A percentile compares a stretch with the other conserved stretches of the same genome.
These are phyloP conservation scores for Pectinophora gossypiella DNA, from an alignment of 1,140 invertebrate species.

Conservation along the genomic window DNA sequence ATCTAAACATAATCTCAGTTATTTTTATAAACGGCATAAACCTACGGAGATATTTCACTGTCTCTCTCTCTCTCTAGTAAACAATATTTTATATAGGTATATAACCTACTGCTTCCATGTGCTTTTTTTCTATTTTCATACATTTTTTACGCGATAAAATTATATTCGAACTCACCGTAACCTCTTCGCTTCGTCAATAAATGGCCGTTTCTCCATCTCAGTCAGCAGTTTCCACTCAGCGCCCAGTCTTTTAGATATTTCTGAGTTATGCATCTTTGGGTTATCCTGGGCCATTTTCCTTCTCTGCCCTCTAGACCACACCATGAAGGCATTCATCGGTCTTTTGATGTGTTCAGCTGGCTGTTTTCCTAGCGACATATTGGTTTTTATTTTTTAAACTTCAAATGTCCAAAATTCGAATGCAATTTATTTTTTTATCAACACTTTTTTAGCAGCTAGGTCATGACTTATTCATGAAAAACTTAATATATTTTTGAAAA, in stretches of 20 bases:
- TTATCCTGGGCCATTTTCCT: conserved; percentile 98
- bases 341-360: conserved; percentile 87
- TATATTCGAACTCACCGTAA: conserved; percentile 90
- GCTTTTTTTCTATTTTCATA: no score
- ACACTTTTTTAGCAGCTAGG: not conserved
- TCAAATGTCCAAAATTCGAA: not conserved
- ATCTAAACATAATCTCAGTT: no score
- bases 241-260: conserved; percentile 93
- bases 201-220: conserved; percentile 93
- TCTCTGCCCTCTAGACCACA: conserved; percentile 92
- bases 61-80: no score
- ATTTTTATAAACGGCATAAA: no score
- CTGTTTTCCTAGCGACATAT: conserved; percentile 62
- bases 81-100: no score
- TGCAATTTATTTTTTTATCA: conserved; percentile 1
- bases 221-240: conserved; percentile 93
- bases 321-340: conserved; percentile 96
- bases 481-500: no score
- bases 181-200: conserved; percentile 97
- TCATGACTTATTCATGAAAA: not conserved
- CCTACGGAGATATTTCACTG: no score
- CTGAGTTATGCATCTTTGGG: conserved; percentile 98
- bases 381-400: conserved; percentile 13
- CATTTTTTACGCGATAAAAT: no score
- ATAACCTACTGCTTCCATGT: no score